Percentiles rank a stretch among this genome's conserved stretches.
Evolutionary conservation across 2,888 invertebrate species (phyloP).

Genomic region (Xanthorhoe designata): DNA sequence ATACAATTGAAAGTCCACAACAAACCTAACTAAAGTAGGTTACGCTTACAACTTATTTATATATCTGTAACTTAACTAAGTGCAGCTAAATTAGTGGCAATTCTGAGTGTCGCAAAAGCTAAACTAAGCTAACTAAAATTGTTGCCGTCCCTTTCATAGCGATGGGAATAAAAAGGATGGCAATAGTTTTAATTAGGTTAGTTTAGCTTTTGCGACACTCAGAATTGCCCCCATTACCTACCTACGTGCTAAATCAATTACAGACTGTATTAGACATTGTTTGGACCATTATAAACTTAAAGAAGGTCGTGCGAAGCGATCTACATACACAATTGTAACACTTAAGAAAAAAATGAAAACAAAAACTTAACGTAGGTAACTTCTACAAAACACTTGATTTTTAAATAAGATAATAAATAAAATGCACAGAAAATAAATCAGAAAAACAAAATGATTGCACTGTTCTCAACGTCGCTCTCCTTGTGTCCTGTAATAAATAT

Average conservation of each 20-base stretch:
- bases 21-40: not conserved
- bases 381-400: slow-evolving; percentile 31
- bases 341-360: slow-evolving; percentile 25
- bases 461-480: slow-evolving; percentile 54
- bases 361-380: slow-evolving; percentile 38
- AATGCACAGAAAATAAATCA: slow-evolving; percentile 70
- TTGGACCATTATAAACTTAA: not conserved
- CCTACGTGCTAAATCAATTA: not conserved
- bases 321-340: slow-evolving; percentile 22
- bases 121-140: too few species aligned
- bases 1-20: too few species aligned
- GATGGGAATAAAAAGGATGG: too few species aligned
- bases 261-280: not conserved
- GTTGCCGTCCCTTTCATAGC: too few species aligned
- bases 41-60: not conserved
- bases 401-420: slow-evolving; percentile 55
- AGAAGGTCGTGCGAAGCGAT: slow-evolving; percentile 31
- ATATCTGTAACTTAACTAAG: not conserved
- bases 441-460: slow-evolving; percentile 48
- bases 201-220: too few species aligned
- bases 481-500: slow-evolving; percentile 62
- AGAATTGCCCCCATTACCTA: too few species aligned
- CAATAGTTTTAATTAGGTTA: too few species aligned
- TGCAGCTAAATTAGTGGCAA: not conserved
- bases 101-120: too few species aligned